Base-by-base conservation (phyloP, 2,113 vertebrate species). In the Propithecus coquereli region DNA sequence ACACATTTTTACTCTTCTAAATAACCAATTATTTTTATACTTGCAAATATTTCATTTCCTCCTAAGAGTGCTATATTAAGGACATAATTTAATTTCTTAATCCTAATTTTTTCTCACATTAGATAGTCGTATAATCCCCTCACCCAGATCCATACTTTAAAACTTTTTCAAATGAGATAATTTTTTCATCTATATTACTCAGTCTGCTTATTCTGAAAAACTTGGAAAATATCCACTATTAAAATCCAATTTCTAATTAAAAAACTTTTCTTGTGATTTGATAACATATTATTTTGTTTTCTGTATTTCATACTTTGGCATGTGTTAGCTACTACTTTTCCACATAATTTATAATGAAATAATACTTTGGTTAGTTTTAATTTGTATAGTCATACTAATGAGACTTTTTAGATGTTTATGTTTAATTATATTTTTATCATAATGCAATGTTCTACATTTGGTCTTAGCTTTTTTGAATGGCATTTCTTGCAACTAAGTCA, bases 181-280 rank as follows among this genome's bases (percentile, higher is more conserved):
- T 59, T 84, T 91, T 95, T 93, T 92, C 17, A 80, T 63, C 54
- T 54, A 1, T 57, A 57, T 81, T 84, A 90, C 8, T 57, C 40
- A 81, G 5, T 91, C 90, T 63, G 5, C 1, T 90, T 17, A 90
- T 90, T 96, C 4, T 90, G 50, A 81, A 94, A 87, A 95, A 71
- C 45, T 8, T 70, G 14, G 65, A 95, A 88, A 25, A 66, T 3
- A n/a, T 32, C 23, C 0, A 52, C 63, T 57, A 76, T 40, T 91
- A 91, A 86, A 94, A 82, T 90, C 81, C 12, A 74, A 80, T 82
- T 94, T 96, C 22, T 94, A 86, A 94, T 45, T 5, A 90, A 96
- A 87, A 90, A 79, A 65, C 34, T 94, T 87, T 87, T 43, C 4
- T 66, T 63, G 8, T 88, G 25, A 57, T 61, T 94, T 17, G 94